Conservation (phyloP, 2,888 invertebrate species). For the Macropis europaea region DNA sequence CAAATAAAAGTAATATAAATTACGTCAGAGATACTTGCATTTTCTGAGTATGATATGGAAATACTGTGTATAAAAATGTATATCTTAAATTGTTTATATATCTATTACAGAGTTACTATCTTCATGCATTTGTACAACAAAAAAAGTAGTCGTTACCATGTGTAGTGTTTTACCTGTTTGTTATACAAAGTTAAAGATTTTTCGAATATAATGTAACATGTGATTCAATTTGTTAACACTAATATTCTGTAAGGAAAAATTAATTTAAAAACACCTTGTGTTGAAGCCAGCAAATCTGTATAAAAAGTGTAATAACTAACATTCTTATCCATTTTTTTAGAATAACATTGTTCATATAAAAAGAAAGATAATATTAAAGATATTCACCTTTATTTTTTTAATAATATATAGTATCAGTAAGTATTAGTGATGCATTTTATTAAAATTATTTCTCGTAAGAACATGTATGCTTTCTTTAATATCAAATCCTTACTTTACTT, state of each 20-base stretch:
- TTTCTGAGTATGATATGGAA: slow-evolving; percentile 28
- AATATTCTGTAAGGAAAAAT: not conserved
- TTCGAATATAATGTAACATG: not conserved
- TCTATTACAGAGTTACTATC: slow-evolving; percentile 18
- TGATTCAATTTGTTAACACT: not conserved
- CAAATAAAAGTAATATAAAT: slow-evolving; percentile 1
- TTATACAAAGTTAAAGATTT: slow-evolving; percentile 15
- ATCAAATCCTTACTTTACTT: slow-evolving; percentile 15
- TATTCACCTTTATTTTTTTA: slow-evolving; percentile 13
- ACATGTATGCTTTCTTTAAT: not conserved
- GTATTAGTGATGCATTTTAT: slow-evolving; percentile 6
- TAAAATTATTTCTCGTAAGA: not conserved
- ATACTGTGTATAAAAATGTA: slow-evolving; percentile 31
- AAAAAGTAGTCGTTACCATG: not conserved
- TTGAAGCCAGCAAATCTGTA: not conserved
- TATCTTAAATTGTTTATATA: slow-evolving; percentile 35
- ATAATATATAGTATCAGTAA: slow-evolving; percentile 6
- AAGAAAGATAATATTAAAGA: slow-evolving; percentile 1
- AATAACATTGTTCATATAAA: slow-evolving; percentile 4
- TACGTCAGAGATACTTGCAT: slow-evolving; percentile 21
- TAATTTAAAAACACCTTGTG: not conserved
- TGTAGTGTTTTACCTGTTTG: not conserved
- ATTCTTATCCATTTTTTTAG: not conserved
- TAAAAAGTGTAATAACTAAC: not conserved
- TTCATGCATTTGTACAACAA: slow-evolving; percentile 36